Percentiles rank a stretch among this genome's conserved stretches.
phyloP scores from a whole-genome alignment of 2,888 invertebrate species.

The Nemotelus nigrinus region DNA sequence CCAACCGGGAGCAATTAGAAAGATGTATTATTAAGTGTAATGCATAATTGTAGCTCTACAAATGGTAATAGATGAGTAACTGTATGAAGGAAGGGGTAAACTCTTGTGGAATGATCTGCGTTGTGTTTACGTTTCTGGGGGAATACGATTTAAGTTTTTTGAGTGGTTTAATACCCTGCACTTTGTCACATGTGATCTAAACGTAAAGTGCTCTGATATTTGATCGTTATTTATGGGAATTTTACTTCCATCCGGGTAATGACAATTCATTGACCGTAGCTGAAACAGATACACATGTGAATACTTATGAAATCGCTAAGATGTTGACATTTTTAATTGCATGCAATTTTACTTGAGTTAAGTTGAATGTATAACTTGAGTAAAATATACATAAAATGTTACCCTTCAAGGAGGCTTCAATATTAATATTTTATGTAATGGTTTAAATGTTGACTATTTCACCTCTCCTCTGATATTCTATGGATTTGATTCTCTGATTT shows the following conservation, averaged over 20 bases:
- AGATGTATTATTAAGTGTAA: constrained; percentile 29
- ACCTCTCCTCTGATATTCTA: no score
- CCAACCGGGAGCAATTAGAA: constrained; percentile 22
- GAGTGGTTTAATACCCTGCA: constrained; percentile 36
- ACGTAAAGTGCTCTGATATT: constrained; percentile 19
- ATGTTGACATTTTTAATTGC: no score
- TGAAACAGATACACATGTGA: no score
- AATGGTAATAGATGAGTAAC: constrained; percentile 40
- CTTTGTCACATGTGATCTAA: constrained; percentile 41
- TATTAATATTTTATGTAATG: no score
- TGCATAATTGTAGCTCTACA: constrained; percentile 45
- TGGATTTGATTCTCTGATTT: no score
- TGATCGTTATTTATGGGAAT: constrained; percentile 48
- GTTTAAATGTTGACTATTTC: no score
- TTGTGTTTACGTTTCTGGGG: constrained; percentile 35
- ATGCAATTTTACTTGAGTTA: no score
- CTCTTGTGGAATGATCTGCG: constrained; percentile 27
- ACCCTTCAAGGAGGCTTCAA: no score
- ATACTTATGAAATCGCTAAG: no score
- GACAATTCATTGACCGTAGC: constrained; percentile 40
- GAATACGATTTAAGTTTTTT: constrained; percentile 17
- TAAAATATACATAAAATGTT: no score
- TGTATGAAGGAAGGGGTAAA: constrained; percentile 38
- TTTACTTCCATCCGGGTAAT: constrained; percentile 40
- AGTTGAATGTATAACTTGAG: no score